Evolutionary conservation across 2,888 invertebrate genomes (phyloP).

Genomic region (Mycogona germanica): DNA sequence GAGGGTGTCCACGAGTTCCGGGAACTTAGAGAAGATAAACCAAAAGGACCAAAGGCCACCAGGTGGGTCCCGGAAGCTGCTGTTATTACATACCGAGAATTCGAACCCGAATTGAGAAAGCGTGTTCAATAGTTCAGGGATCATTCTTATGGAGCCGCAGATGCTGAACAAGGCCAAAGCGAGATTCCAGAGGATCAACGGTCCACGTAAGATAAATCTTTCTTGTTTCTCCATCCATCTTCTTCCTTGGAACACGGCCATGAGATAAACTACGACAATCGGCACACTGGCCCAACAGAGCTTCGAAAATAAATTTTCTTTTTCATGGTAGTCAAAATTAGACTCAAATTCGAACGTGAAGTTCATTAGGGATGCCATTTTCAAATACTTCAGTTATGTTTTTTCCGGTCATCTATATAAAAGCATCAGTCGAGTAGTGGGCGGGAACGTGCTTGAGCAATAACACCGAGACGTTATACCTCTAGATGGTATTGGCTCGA

Average conservation of each 20-base stretch:
- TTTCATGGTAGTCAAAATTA: background rate
- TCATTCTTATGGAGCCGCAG: background rate
- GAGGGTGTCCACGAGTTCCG: conserved; percentile 90
- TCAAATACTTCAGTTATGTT: no score
- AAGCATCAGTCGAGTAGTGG: no score
- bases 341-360: background rate
- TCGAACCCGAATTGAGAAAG: background rate
- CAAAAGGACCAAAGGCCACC: conserved; percentile 91
- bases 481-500: no score
- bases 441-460: no score
- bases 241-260: background rate
- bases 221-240: background rate
- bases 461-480: no score
- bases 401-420: no score
- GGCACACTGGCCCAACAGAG: background rate
- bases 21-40: conserved; percentile 92
- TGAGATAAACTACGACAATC: background rate
- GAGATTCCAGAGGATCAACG: background rate
- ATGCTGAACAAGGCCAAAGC: background rate
- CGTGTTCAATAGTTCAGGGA: background rate
- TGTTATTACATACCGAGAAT: background rate
- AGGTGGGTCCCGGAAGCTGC: background rate
- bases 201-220: background rate
- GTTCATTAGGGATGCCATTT: no score
- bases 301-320: background rate